These are phyloP conservation scores for Tapirus terrestris DNA, from an alignment of 2,113 vertebrate genomes.

Conservation along the genomic window DNA sequence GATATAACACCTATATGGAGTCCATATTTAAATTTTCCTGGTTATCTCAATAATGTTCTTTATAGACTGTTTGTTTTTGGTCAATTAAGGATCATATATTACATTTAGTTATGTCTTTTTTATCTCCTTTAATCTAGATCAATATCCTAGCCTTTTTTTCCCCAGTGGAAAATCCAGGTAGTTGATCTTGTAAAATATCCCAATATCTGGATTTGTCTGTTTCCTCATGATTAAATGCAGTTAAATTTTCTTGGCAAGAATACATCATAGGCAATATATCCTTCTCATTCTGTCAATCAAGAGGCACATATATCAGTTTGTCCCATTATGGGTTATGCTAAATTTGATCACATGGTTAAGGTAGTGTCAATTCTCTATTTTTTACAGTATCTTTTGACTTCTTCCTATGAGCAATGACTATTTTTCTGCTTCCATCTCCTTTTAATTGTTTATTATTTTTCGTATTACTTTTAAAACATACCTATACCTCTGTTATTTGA, in stretches of 20 bases:
- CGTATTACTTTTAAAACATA: not conserved
- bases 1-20: not conserved
- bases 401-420: not conserved
- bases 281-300: not conserved
- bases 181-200: not conserved
- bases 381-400: not conserved
- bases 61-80: not conserved
- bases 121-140: not conserved
- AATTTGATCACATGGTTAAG: not conserved
- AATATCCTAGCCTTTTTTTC: not conserved
- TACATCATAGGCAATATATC: not conserved
- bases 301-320: not conserved
- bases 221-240: not conserved
- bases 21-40: not conserved
- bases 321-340: not conserved
- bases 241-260: not conserved
- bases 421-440: not conserved
- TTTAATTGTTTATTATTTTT: constrained; percentile 28
- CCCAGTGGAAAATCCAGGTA: not conserved
- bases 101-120: not conserved
- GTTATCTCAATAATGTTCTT: not conserved
- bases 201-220: constrained; percentile 18
- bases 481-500: not conserved
- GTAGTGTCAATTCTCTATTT: not conserved
- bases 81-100: not conserved